phyloP scores from a whole-genome alignment of 1,140 invertebrate species.

The Lasaia peninsularis region DNA sequence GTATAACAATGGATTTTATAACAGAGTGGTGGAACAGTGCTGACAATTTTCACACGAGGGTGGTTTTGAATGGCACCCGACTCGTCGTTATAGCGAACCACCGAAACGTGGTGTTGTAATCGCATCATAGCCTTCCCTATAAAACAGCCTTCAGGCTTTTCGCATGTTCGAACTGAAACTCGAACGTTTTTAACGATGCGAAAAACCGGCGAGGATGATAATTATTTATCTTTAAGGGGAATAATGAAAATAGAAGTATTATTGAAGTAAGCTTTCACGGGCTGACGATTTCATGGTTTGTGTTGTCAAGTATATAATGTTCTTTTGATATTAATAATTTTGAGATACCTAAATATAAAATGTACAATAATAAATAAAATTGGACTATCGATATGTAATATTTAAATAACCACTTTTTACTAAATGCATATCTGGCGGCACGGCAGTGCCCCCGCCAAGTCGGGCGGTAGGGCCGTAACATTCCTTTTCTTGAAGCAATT shows the following conservation, averaged over 20 bases:
- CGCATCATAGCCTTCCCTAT: slow-evolving; percentile 49
- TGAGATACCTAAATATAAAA: too few relatives aligned
- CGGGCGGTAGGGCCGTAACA: too few relatives aligned
- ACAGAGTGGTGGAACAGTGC: slow-evolving; percentile 63
- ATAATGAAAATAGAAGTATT: neutral
- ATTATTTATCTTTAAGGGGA: slow-evolving; percentile 2
- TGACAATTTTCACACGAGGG: slow-evolving; percentile 70
- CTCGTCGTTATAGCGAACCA: slow-evolving; percentile 49
- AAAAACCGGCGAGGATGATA: slow-evolving; percentile 64
- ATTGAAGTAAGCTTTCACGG: too few relatives aligned
- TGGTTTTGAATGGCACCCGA: slow-evolving; percentile 48
- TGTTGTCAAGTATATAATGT: too few relatives aligned
- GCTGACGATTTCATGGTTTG: too few relatives aligned
- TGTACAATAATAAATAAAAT: too few relatives aligned
- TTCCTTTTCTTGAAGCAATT: too few relatives aligned
- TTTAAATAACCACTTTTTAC: too few relatives aligned
- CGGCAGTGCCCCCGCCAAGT: too few relatives aligned
- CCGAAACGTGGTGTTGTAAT: slow-evolving; percentile 64
- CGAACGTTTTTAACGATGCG: slow-evolving; percentile 61
- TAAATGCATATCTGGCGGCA: too few relatives aligned
- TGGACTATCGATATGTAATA: too few relatives aligned
- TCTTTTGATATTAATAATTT: too few relatives aligned
- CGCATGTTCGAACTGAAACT: slow-evolving; percentile 38
- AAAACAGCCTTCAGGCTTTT: slow-evolving; percentile 37
- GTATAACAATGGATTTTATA: slow-evolving; percentile 71